These are phyloP conservation scores for Euwallacea similis DNA, from an alignment of 1,140 invertebrate genomes.

Conservation along the genomic window DNA sequence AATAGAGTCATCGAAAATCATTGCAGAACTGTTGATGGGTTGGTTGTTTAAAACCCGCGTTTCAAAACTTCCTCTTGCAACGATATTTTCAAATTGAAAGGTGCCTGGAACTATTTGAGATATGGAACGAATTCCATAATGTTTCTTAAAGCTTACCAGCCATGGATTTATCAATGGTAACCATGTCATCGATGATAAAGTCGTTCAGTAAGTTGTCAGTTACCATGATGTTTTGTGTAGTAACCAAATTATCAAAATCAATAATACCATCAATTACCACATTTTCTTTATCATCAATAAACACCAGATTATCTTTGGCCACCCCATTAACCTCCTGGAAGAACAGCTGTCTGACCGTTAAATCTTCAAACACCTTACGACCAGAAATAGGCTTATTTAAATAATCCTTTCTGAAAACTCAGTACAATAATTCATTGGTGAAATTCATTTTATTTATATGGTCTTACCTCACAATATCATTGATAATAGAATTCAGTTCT, in stretches of 20 bases:
- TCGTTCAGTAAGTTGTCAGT: constrained; percentile 39
- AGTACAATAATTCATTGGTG: too few species aligned
- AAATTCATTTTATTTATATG: too few species aligned
- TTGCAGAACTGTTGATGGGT: not conserved
- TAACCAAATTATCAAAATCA: constrained; percentile 40
- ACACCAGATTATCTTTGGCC: not conserved
- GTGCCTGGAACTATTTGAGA: not conserved
- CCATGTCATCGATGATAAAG: constrained; percentile 35
- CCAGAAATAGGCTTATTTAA: too few species aligned
- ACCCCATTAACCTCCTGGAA: not conserved
- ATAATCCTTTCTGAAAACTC: too few species aligned
- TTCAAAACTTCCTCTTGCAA: not conserved
- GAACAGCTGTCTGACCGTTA: not conserved
- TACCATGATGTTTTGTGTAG: constrained; percentile 31
- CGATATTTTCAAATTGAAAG: not conserved
- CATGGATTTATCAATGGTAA: not conserved
- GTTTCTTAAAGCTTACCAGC: too few species aligned
- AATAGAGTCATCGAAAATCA: not conserved
- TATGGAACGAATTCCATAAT: too few species aligned
- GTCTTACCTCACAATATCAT: not conserved
- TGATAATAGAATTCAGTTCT: not conserved
- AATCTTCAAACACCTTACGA: too few species aligned
- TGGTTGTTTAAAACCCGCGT: not conserved
- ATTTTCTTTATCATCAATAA: not conserved
- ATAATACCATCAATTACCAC: constrained; percentile 34